phyloP scores from a whole-genome alignment of 1,140 invertebrate genomes.

The Pemphigus obesinymphae region DNA sequence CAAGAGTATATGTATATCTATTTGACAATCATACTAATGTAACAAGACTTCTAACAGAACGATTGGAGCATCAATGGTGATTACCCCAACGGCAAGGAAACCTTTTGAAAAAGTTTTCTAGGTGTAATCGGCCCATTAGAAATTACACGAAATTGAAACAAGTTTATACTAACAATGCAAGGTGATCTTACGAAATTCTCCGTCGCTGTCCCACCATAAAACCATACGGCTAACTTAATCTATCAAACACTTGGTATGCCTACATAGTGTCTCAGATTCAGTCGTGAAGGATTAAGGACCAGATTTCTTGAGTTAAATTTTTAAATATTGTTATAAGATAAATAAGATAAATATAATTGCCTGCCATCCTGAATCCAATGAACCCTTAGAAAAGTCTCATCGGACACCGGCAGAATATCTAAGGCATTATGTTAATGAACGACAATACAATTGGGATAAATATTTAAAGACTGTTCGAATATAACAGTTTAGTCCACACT shows the following conservation, averaged over 20 bases:
- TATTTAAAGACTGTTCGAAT: too few species aligned
- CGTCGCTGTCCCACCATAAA: conserved; percentile 46
- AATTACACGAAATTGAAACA: conserved; percentile 44
- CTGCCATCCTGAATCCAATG: conserved; percentile 43
- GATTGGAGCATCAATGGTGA: conserved; percentile 44
- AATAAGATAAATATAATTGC: conserved; percentile 46
- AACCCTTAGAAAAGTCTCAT: conserved; percentile 50
- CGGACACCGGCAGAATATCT: conserved; percentile 50
- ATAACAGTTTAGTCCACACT: too few species aligned
- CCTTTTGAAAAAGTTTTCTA: conserved; percentile 34
- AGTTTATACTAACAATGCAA: conserved; percentile 50
- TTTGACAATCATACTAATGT: too few species aligned
- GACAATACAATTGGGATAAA: too few species aligned
- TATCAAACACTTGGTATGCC: conserved; percentile 45
- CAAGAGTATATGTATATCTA: too few species aligned
- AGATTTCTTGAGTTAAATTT: conserved; percentile 49
- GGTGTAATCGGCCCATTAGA: conserved; percentile 49
- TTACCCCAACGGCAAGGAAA: background rate
- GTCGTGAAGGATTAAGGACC: conserved; percentile 49
- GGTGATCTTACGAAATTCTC: conserved; percentile 51
- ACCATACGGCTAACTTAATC: conserved; percentile 48
- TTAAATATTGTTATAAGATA: conserved; percentile 45
- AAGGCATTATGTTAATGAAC: conserved; percentile 48
- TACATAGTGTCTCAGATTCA: conserved; percentile 48
- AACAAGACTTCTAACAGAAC: too few species aligned